Base-by-base conservation (phyloP, 1,140 invertebrate species). In the Apis cerana region DNA sequence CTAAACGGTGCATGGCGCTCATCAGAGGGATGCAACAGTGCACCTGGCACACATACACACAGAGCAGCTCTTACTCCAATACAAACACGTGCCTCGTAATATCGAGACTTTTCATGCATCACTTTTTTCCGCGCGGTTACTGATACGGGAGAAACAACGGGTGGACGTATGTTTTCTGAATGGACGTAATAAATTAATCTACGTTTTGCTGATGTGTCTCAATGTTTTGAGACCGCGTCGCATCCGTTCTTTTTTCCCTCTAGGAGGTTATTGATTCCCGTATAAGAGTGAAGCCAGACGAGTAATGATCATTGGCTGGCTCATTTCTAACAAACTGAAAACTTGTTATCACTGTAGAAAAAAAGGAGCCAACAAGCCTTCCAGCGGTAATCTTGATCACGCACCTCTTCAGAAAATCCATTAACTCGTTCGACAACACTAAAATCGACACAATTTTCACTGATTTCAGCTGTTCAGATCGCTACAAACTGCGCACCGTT, bases 161-260 rank as follows among this genome's bases (percentile, higher is more conserved):
- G 70, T 23, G 80, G 78, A 88, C 88, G 87, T 90, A 91, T 91
- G 91, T 92, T 91, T 93, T 91, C 83, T 85, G 90, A 91, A 92
- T 85, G 90, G 88, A 88, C 78, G 80, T 89, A 89, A 87, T 84
- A 87, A 84, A 89, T 89, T 75, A 80, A 88, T 91, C 77, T 88
- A 89, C 86, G 82, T 88, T 86, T 85, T 87, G 82, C 82, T 88
- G 88, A 88, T 91, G 79, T 87, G 84, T 87, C 86, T 59, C 69
- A 67, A 62, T 87, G 19, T 59, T 80, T 56, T 58, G 79, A 50
- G 64, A 79, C 71, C 80, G 82, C 77, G 67, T 84, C 69, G 75
- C 61, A 69, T 81, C 67, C 59, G 48, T 85, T 74, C 59, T 64
- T 82, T 61, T 61, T 65, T 50, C 15, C 43, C 52, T 52, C 33